Evolutionary conservation across 2,113 vertebrate genomes (phyloP).

Genomic region (Trogon surrucura): DNA sequence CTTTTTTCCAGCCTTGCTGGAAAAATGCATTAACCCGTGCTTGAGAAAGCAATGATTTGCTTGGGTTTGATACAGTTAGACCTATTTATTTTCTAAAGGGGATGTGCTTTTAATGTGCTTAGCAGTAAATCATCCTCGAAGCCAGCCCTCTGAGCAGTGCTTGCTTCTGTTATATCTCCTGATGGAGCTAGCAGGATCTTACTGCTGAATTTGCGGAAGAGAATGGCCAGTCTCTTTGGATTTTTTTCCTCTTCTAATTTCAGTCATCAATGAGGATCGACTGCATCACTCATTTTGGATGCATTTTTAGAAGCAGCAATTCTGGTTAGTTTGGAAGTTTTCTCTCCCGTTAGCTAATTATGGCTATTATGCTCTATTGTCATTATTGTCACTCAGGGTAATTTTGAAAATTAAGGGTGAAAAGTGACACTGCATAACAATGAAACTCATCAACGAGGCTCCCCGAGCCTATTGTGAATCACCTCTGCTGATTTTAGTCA

Average conservation of each 20-base stretch:
- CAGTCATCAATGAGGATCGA: not conserved
- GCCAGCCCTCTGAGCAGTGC: not conserved
- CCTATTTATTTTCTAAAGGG: constrained; percentile 4
- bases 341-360: constrained; percentile 30
- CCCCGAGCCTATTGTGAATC: constrained; percentile 19
- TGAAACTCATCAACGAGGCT: not conserved
- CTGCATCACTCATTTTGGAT: not conserved
- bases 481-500: not conserved
- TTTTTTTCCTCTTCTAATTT: not conserved
- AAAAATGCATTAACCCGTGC: not conserved
- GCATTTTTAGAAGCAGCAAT: not conserved
- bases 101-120: not conserved
- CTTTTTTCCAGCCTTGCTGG: not conserved
- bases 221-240: not conserved
- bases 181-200: constrained; percentile 9
- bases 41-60: not conserved
- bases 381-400: constrained; percentile 1
- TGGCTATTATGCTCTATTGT: constrained; percentile 2
- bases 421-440: constrained; percentile 14
- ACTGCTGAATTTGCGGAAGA: constrained; percentile 17
- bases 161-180: not conserved
- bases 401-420: constrained; percentile 45
- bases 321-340: not conserved
- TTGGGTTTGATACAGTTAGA: constrained; percentile 43
- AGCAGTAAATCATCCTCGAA: not conserved